Conservation (phyloP, 2,113 vertebrate genomes). For the Orycteropus afer region DNA sequence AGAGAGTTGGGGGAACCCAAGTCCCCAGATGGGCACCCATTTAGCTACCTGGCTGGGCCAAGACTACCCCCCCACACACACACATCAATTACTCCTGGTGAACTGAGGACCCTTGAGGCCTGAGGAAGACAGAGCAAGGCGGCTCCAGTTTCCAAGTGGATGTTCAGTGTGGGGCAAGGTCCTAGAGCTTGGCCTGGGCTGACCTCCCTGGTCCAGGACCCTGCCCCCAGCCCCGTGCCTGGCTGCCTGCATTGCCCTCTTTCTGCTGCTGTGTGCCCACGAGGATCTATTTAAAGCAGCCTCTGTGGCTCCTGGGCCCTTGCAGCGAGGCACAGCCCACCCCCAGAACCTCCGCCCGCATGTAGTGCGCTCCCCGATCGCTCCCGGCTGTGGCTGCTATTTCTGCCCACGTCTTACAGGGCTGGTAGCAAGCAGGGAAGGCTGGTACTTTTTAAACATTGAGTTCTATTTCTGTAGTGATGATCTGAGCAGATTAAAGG, state of each 20-base stretch:
- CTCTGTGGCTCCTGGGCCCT: not conserved
- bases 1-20: not conserved
- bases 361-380: not conserved
- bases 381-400: not conserved
- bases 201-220: not conserved
- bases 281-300: not conserved
- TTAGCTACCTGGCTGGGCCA: not conserved
- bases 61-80: accelerated
- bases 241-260: not conserved
- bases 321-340: not conserved
- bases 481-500: not conserved
- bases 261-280: not conserved
- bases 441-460: not conserved
- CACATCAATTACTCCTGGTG: not conserved
- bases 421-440: not conserved
- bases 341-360: not conserved
- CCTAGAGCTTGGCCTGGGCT: not conserved
- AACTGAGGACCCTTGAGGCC: not conserved
- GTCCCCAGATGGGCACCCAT: accelerated
- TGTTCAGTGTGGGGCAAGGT: not conserved
- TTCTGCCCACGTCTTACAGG: not conserved
- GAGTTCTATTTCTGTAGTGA: not conserved
- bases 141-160: not conserved
- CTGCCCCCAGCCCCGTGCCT: not conserved
- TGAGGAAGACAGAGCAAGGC: not conserved